phyloP scores from a whole-genome alignment of 2,888 invertebrate genomes.

The Andrena minutula region DNA sequence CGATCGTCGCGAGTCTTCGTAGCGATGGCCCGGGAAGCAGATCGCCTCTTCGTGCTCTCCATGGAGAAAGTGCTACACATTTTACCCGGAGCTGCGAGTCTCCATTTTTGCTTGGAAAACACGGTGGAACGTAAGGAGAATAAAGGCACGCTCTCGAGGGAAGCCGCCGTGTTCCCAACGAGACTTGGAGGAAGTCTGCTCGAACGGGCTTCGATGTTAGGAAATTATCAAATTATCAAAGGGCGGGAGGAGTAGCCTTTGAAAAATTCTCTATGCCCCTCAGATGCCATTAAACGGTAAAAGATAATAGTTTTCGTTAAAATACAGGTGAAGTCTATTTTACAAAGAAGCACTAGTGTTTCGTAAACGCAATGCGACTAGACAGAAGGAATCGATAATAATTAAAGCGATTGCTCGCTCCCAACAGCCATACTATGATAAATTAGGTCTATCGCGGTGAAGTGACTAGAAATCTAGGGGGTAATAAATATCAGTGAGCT shows the following conservation, averaged over 20 bases:
- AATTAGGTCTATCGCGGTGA: slow-evolving; percentile 32
- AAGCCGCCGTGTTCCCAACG: slow-evolving; percentile 33
- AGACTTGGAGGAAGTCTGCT: neutral
- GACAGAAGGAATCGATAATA: slow-evolving; percentile 17
- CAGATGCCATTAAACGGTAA: neutral
- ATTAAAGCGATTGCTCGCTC: slow-evolving; percentile 22
- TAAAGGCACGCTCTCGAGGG: slow-evolving; percentile 67
- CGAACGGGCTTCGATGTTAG: slow-evolving; percentile 1
- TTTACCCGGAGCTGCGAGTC: neutral
- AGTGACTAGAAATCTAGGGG: slow-evolving; percentile 1
- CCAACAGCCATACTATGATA: slow-evolving; percentile 13
- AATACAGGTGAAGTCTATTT: too few species aligned
- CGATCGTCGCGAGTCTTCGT: slow-evolving; percentile 19
- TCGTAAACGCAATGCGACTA: slow-evolving; percentile 4
- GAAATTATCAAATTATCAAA: neutral
- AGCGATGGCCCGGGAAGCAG: neutral
- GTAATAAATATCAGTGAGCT: slow-evolving; percentile 31
- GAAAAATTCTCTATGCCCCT: neutral
- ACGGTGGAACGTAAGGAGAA: slow-evolving; percentile 31
- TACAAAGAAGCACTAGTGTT: neutral
- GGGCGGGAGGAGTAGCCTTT: neutral
- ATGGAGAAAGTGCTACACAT: slow-evolving; percentile 20
- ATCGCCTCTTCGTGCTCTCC: slow-evolving; percentile 14
- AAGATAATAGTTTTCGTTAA: neutral
- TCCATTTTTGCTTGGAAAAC: neutral